Evolutionary conservation across 1,140 invertebrate species (phyloP).

Genomic region (Drosophila mauritiana): DNA sequence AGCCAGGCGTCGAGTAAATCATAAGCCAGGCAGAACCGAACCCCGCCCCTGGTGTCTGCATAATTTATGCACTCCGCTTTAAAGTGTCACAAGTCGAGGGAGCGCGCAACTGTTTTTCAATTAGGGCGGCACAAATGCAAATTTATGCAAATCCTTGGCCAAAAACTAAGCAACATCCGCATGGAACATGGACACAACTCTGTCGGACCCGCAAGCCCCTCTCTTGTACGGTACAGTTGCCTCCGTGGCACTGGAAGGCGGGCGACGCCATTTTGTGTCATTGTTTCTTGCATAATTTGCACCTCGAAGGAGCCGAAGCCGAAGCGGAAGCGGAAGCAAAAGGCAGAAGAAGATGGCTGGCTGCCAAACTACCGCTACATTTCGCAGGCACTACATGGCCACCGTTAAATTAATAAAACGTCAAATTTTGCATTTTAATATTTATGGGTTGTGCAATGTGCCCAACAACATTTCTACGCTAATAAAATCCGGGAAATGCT

Average conservation of each 20-base stretch:
- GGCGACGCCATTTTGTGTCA: slow-evolving; percentile 67
- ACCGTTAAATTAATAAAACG: slow-evolving; percentile 80
- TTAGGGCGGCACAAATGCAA: slow-evolving; percentile 69
- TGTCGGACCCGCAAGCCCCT: slow-evolving; percentile 1
- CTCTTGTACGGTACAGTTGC: slow-evolving; percentile 20
- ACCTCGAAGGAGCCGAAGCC: slow-evolving; percentile 29
- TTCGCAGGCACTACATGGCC: slow-evolving; percentile 34
- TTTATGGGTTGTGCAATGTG: slow-evolving; percentile 63
- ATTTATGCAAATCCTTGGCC: slow-evolving; percentile 79
- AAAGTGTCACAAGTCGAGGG: slow-evolving; percentile 68
- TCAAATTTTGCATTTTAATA: slow-evolving; percentile 77
- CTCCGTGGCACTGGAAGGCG: slow-evolving; percentile 1
- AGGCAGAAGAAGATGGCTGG: slow-evolving; percentile 48
- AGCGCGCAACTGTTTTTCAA: slow-evolving; percentile 68
- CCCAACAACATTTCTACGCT: slow-evolving; percentile 31
- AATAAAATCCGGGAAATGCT: slow-evolving; percentile 13
- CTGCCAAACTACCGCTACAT: slow-evolving; percentile 62
- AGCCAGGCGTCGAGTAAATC: slow-evolving; percentile 72
- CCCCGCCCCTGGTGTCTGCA: slow-evolving; percentile 21
- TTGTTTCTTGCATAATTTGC: slow-evolving; percentile 74
- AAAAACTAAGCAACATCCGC: slow-evolving; percentile 69
- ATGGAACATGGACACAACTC: slow-evolving; percentile 28
- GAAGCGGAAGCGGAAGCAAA: slow-evolving; percentile 31
- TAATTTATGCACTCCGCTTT: slow-evolving; percentile 74
- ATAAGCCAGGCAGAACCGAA: slow-evolving; percentile 40